Percentiles rank a stretch among this genome's conserved stretches.
Evolutionary conservation across 2,888 invertebrate species (phyloP).

Genomic region (Drosophila vallismaia): DNA sequence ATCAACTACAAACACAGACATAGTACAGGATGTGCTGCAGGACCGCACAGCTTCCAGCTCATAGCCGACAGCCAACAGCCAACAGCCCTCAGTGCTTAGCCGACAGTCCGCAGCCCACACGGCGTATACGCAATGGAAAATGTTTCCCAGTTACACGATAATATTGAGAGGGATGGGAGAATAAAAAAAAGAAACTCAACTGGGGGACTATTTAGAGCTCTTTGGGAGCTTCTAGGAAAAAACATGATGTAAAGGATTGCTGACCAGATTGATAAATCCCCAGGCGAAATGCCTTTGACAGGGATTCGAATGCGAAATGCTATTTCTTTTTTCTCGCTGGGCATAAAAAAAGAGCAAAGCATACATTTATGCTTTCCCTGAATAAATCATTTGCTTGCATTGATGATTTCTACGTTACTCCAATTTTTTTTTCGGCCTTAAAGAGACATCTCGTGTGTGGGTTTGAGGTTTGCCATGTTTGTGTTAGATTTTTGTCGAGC

Average conservation of each 20-base stretch:
- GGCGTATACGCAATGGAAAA: conserved; percentile 29
- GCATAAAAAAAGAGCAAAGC: conserved; percentile 7
- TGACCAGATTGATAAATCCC: conserved; percentile 37
- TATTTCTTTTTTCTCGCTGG: not conserved
- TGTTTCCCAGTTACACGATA: not conserved
- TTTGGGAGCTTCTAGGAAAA: not conserved
- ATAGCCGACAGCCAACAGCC: too few species aligned
- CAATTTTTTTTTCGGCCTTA: conserved; percentile 1
- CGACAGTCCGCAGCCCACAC: not conserved
- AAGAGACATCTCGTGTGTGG: conserved; percentile 5
- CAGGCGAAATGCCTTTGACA: conserved; percentile 19
- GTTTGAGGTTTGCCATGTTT: not conserved
- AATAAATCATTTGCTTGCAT: conserved; percentile 43
- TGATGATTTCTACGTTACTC: not conserved
- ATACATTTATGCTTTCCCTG: conserved; percentile 42
- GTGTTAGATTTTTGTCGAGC: not conserved
- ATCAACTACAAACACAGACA: conserved; percentile 39
- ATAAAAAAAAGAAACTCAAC: conserved; percentile 3
- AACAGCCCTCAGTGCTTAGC: too few species aligned
- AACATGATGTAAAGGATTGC: conserved; percentile 18
- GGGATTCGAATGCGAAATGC: conserved; percentile 10
- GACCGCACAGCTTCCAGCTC: not conserved
- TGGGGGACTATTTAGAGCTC: conserved; percentile 23
- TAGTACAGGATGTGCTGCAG: not conserved
- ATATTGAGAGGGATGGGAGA: not conserved